A percentile compares a stretch with the other conserved stretches of the same genome.
Evolutionary conservation across 2,113 vertebrate genomes (phyloP).

Genomic region (Larimichthys crocea): DNA sequence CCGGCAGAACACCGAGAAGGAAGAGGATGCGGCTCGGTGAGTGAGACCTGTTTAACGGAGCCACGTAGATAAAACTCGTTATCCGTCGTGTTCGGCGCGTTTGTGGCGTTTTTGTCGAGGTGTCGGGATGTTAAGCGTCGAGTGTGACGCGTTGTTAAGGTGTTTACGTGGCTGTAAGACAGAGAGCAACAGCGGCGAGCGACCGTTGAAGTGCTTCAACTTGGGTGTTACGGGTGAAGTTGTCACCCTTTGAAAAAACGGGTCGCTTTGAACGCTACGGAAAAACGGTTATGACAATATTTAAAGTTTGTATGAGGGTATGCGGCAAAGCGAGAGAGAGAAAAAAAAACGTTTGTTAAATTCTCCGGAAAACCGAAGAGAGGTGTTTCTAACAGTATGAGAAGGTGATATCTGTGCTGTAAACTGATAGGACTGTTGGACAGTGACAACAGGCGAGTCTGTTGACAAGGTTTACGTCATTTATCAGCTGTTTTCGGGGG

Average conservation of each 20-base stretch:
- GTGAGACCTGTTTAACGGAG: neutral
- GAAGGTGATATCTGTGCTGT: slow-evolving; percentile 19
- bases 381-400: neutral
- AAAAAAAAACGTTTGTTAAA: neutral
- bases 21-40: slow-evolving; percentile 64
- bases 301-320: neutral
- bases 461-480: slow-evolving; percentile 34
- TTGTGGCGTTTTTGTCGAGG: no score
- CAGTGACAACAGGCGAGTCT: neutral
- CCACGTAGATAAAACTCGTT: no score
- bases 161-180: neutral
- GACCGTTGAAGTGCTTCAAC: slow-evolving; percentile 24
- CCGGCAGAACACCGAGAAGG: neutral
- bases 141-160: neutral
- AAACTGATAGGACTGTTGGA: slow-evolving; percentile 24
- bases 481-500: slow-evolving; percentile 26
- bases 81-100: neutral
- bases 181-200: neutral
- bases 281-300: accelerated
- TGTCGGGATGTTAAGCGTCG: accelerated
- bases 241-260: neutral
- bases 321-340: no score
- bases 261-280: no score
- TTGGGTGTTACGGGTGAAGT: slow-evolving; percentile 24
- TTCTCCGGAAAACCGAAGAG: neutral